Conservation (phyloP, 2,888 invertebrate genomes). For the Baronia brevicornis region DNA sequence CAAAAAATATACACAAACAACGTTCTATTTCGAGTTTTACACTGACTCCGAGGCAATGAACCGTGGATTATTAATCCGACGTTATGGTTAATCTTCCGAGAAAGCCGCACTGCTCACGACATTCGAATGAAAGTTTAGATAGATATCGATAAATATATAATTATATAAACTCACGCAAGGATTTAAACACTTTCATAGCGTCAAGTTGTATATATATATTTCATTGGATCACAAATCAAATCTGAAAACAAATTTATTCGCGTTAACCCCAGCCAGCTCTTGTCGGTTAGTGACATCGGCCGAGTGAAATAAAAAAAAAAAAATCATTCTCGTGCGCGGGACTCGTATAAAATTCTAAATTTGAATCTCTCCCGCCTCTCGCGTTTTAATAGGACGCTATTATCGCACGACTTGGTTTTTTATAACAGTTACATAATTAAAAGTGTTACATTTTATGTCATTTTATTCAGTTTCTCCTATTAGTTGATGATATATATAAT, state of each 20-base stretch:
- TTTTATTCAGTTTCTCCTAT: too few species aligned
- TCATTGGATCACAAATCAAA: background rate
- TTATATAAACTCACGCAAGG: too few species aligned
- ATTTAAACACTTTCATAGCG: too few species aligned
- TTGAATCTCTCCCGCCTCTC: conserved; percentile 50
- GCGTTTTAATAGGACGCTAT: conserved; percentile 32
- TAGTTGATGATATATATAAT: too few species aligned
- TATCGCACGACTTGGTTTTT: conserved; percentile 36
- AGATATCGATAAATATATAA: too few species aligned
- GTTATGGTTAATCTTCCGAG: conserved; percentile 26
- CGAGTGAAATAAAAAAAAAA: conserved; percentile 49
- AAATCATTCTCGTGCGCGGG: conserved; percentile 28
- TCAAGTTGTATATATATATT: too few species aligned
- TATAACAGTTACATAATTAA: conserved; percentile 12
- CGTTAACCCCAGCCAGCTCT: conserved; percentile 54
- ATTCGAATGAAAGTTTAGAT: too few species aligned
- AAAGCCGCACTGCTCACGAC: too few species aligned
- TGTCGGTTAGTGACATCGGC: conserved; percentile 55
- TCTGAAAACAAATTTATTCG: conserved; percentile 31
- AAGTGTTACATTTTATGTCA: too few species aligned
- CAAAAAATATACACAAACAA: conserved; percentile 52
- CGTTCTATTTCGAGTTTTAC: conserved; percentile 33
- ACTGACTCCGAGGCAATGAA: conserved; percentile 36
- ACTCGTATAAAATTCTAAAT: conserved; percentile 70
- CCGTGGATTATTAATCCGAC: conserved; percentile 42